phyloP scores from a whole-genome alignment of 2,797 vertebrate species.

The Cossypha polioptera region DNA sequence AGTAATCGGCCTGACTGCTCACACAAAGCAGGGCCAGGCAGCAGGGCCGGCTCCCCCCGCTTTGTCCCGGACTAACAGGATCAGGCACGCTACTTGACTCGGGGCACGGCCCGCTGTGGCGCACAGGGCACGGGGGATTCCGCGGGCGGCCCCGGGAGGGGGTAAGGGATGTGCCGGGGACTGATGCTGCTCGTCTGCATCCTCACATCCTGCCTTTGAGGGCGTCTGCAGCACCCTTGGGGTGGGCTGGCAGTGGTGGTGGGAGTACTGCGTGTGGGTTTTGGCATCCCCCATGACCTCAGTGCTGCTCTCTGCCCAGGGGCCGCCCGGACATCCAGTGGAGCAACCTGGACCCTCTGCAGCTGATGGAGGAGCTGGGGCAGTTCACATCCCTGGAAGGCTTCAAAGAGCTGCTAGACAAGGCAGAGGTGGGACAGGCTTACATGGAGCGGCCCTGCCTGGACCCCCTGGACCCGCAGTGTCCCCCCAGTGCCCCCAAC shows the following conservation, averaged over 20 bases:
- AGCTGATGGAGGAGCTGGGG: constrained; percentile 93
- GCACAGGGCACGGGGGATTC: not conserved
- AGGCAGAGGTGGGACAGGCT: constrained; percentile 93
- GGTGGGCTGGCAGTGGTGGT: not conserved
- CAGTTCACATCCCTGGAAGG: constrained; percentile 93
- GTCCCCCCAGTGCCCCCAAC: constrained; percentile 91
- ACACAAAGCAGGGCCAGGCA: constrained; percentile 77
- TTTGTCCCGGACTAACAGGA: constrained; percentile 91
- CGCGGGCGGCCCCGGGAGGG: not conserved
- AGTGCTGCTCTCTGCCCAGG: constrained; percentile 65
- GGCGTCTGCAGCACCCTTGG: fast-evolving
- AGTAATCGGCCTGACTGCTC: constrained; percentile 90
- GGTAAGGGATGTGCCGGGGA: not conserved
- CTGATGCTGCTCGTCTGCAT: not conserved
- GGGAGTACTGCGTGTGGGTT: not conserved
- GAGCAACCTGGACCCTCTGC: constrained; percentile 96
- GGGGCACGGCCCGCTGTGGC: constrained; percentile 70
- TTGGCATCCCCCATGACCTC: not conserved
- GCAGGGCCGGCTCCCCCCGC: constrained; percentile 70
- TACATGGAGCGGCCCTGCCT: constrained; percentile 96
- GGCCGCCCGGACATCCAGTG: constrained; percentile 95
- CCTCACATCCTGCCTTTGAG: fast-evolving
- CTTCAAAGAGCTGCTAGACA: constrained; percentile 95
- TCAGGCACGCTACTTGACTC: constrained; percentile 91
- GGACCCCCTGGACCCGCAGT: constrained; percentile 87